Evolutionary conservation across 2,888 invertebrate species (phyloP), one percentile per base, ranked within the genome.

Genomic region (Hermodice carunculata): DNA sequence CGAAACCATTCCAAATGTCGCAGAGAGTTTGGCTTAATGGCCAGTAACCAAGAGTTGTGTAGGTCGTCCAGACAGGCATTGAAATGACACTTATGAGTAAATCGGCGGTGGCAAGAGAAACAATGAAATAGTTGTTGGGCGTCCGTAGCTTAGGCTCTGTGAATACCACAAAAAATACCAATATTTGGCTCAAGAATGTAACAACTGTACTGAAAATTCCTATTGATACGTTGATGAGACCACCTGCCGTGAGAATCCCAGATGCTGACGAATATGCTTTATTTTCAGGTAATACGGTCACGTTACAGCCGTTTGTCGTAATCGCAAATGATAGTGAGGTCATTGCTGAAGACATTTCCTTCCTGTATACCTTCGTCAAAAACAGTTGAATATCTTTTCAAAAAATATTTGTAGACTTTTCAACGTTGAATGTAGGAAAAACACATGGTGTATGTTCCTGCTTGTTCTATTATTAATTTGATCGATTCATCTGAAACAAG

Each of bases 11-110:
- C 54, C 54, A 54, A 8, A 54, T 29, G 24, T 54, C 54, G 40
- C 54, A 54, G n/a, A n/a, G n/a, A n/a, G n/a, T n/a, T n/a, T n/a
- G n/a, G n/a, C n/a, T n/a, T n/a, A 54, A 24, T 2, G 54, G 54
- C 54, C 54, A 54, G 5, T 54, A 54, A 19, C 37, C 31, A 19
- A 40, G 11, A 19, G 40, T 37, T 22, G 54, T 32, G 37, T 54
- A 54, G 32, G 40, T 54, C 32, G 54, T 54, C 54, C 54, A 54
- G 1, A 54, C 54, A 3, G 54, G 54, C 54, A 54, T 54, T 24
- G 54, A 54, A 19, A 54, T 26, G 37, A 54, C 14, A 22, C 54
- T 37, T 34, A 54, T 54, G 11, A 29, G 37, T 28, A 54, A 24
- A 40, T 54, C 54, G 19, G 54, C 54, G 17, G 28, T 54, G 2